Base-by-base conservation (phyloP, 2,888 invertebrate genomes). In the Andrena marginata region DNA sequence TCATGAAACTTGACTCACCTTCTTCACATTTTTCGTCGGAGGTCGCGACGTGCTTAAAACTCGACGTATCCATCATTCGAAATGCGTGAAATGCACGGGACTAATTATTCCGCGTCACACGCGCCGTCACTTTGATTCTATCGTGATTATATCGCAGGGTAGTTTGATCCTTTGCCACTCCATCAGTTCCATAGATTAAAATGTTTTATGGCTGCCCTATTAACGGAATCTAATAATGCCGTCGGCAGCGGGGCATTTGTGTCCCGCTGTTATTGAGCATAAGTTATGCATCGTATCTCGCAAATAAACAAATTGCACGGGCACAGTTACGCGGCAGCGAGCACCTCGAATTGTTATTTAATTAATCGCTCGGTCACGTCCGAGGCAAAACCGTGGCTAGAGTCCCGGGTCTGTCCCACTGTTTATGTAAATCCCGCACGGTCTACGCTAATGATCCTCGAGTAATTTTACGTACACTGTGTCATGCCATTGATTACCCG, bases 401-500 rank as follows among this genome's bases (percentile, higher is more conserved):
- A 29, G 5, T 7, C n/a, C 6, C 4, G 42, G n/a, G 16, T 42
- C n/a, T 69, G 7, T 51, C 23, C 65, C 29, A 63, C 23, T 63
- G 48, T 67, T 74, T 60, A 60, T 54, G 56, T 62, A 62, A 60
- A 65, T 69, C 51, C 23, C 54, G 60, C 63, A 35, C 60, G 31
- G 48, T 33, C 23, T 60, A 51, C 64, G 71, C 56, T 48, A 59
- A 83, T 56, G 70, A 56, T 76, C 56, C 48, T 69, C 56, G 42
- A 70, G 54, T 65, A 80, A 75, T 74, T 85, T 80, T 68, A 77
- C 49, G 68, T 69, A 59, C 68, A 54, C 65, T 69, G 63, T 64
- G 73, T 64, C 65, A 67, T 85, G 80, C 80, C 89, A 89, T 89
- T 88, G 89, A 89, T 89, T 89, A 80, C 84, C 77, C 69, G 71